Conservation (phyloP, 2,113 vertebrate genomes). For the Circaetus cinerascens region DNA sequence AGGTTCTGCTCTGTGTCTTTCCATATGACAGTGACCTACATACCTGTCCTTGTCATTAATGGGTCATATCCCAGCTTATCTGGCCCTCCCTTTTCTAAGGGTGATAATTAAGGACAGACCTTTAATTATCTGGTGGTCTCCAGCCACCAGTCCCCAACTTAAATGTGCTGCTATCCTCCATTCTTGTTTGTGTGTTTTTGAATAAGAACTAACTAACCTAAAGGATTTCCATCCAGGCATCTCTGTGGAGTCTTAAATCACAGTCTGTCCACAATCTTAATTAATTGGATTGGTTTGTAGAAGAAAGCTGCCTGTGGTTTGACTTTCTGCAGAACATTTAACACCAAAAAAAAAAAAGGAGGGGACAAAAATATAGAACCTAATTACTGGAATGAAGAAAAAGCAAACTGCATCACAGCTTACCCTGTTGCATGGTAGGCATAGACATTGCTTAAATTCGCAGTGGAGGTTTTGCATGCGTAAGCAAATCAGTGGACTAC, state of each 20-base stretch:
- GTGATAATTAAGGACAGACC: neutral
- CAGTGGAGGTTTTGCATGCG: neutral
- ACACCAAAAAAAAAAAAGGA: neutral
- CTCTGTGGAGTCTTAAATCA: neutral
- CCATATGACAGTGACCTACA: slow-evolving; percentile 7
- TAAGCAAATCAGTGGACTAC: neutral
- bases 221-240: neutral
- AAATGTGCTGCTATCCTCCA: neutral
- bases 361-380: neutral
- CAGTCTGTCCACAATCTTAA: neutral
- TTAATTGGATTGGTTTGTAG: slow-evolving; percentile 29
- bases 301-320: slow-evolving; percentile 9
- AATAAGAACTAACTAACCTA: neutral
- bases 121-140: neutral
- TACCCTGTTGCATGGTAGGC: neutral
- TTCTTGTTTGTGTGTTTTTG: neutral
- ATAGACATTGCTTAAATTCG: neutral
- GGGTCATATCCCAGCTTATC: neutral
- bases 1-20: neutral
- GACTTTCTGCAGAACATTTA: neutral
- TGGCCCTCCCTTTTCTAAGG: neutral
- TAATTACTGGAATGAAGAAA: neutral
- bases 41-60: neutral
- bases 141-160: neutral
- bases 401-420: neutral